Conservation (phyloP, 2,888 invertebrate species). For the Athripsodes cinereus region DNA sequence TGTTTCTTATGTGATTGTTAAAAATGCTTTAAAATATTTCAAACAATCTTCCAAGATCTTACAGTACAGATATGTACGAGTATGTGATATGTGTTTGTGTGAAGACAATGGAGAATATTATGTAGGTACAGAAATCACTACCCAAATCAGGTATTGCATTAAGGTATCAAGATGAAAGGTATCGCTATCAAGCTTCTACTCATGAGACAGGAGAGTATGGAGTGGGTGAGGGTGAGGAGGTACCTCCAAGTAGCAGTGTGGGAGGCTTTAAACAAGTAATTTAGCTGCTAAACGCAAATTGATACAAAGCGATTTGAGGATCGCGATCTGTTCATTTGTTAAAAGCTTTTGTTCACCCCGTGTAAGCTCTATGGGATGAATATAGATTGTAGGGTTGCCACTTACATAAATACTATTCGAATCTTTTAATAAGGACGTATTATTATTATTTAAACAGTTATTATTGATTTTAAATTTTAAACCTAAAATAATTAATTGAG, state of each 20-base stretch:
- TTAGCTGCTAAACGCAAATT: constrained; percentile 28
- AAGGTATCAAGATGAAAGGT: constrained; percentile 3
- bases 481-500: no score
- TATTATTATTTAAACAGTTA: no score
- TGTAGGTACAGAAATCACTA: constrained; percentile 4
- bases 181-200: background rate
- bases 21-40: no score
- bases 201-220: background rate
- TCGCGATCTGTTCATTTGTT: constrained; percentile 28
- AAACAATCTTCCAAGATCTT: no score
- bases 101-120: background rate
- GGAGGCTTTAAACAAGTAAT: constrained; percentile 27
- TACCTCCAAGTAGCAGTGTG: background rate
- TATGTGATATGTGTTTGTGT: no score
- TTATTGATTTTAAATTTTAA: no score
- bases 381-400: background rate
- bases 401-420: no score
- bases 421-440: no score
- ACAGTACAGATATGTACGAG: no score
- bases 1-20: no score
- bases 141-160: constrained; percentile 13
- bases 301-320: constrained; percentile 28
- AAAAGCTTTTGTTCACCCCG: constrained; percentile 26
- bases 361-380: constrained; percentile 8
- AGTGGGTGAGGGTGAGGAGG: background rate